A percentile compares a stretch with the other conserved stretches of the same genome.
Conservation (phyloP, 2,797 vertebrate genomes). For the Acipenser ruthenus region DNA sequence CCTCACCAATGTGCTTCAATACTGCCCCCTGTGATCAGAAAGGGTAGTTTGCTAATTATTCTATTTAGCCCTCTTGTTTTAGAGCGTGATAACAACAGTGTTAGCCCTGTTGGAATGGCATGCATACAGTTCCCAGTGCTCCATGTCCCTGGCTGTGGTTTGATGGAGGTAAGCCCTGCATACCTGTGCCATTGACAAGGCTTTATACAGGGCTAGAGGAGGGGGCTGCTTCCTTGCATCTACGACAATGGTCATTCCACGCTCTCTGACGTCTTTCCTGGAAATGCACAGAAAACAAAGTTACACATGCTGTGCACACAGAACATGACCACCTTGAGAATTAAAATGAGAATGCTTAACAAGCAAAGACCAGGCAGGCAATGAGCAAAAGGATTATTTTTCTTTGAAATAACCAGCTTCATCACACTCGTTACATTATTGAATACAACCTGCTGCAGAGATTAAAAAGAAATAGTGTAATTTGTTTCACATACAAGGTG, state of each 20-base stretch:
- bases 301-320: neutral
- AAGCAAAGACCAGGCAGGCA: neutral
- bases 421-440: neutral
- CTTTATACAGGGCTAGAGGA: conserved; percentile 54
- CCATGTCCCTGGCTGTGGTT: no score
- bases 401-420: neutral
- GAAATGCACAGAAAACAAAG: conserved; percentile 17
- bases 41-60: neutral
- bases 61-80: no score
- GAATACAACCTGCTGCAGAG: neutral
- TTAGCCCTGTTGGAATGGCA: no score
- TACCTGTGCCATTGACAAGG: conserved; percentile 79
- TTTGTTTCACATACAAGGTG: no score
- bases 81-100: no score
- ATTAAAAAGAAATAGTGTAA: neutral
- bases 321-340: no score
- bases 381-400: conserved; percentile 13
- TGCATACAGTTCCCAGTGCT: no score
- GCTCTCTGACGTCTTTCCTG: conserved; percentile 64
- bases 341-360: no score
- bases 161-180: neutral
- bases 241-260: conserved; percentile 70
- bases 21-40: neutral
- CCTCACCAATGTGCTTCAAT: neutral
- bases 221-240: conserved; percentile 72